Evolutionary conservation across 2,888 invertebrate genomes (phyloP), one percentile per base, ranked within the genome.

Genomic region (Drosophila helvetica): DNA sequence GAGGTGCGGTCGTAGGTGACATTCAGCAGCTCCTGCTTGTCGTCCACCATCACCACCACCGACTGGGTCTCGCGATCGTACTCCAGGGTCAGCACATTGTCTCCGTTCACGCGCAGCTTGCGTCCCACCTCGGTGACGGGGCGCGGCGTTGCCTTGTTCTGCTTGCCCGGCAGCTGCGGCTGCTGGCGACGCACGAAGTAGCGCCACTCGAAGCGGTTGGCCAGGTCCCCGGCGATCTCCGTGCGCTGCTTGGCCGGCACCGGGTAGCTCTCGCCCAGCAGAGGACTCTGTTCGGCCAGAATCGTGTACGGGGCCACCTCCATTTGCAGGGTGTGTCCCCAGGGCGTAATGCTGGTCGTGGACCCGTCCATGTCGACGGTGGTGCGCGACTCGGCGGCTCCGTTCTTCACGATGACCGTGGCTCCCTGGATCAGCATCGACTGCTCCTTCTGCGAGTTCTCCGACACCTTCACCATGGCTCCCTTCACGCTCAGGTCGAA

Each of bases 171-270:
- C 93, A 95, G 94, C 1, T 55, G 53, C 0, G 88, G 77, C 27
- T 79, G 85, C 42, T 95, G 93, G 73, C 96, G 95, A 54, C 97
- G 93, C 66, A 98, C 93, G 93, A 98, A 98, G 92, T 98, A 98
- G 46, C 98, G 94, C 98, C 98, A 99, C 92, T 99, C 98, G 87
- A 98, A 97, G 75, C 98, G 94, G 89, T 98, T 98, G 0, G 97
- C 97, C 60, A 98, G 91, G 89, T 98, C 98, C 0, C 97, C 97
- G 25, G 97, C 96, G 17, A 98, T 96, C 93, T 97, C 97, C 0
- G 96, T 97, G 67, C 96, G 94, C 90, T 98, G 97, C 89, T 97
- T 97, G 0, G 97, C 96, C 1, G 98, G 97, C 0, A 98, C 97
- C 0, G 97, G 98, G 89, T 97, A 97, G 85, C 96, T 97, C 92